Evolutionary conservation across 2,113 vertebrate species (phyloP).

Genomic region (Macaca fascicularis): DNA sequence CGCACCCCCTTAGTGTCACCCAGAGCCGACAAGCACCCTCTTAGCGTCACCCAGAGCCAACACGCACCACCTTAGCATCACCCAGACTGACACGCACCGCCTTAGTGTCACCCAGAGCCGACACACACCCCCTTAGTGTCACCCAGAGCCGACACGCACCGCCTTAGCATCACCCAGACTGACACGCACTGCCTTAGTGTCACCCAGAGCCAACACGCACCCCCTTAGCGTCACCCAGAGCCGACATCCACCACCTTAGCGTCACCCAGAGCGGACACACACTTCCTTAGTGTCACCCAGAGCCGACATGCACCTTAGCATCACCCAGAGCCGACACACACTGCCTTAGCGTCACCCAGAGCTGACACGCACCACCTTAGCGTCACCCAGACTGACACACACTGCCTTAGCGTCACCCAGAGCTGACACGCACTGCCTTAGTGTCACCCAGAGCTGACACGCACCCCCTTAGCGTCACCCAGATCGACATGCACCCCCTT

Average conservation of each 20-base stretch:
- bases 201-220: no score
- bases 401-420: background rate
- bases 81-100: rapidly evolving
- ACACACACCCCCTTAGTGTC: rapidly evolving
- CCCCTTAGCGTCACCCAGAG: rapidly evolving
- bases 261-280: rapidly evolving
- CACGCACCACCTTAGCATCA: rapidly evolving
- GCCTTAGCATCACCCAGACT: rapidly evolving
- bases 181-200: rapidly evolving
- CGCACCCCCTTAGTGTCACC: no score
- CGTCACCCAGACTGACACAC: no score
- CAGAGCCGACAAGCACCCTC: rapidly evolving
- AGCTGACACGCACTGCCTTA: rapidly evolving
- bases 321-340: no score
- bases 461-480: rapidly evolving
- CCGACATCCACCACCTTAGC: rapidly evolving
- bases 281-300: background rate
- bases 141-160: rapidly evolving
- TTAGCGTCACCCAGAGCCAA: rapidly evolving
- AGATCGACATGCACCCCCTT: rapidly evolving
- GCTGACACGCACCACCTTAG: rapidly evolving
- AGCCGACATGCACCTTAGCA: no score
- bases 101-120: rapidly evolving
- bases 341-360: rapidly evolving
- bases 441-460: rapidly evolving